phyloP scores from a whole-genome alignment of 2,797 vertebrate species.

The Simalia tracyae region DNA sequence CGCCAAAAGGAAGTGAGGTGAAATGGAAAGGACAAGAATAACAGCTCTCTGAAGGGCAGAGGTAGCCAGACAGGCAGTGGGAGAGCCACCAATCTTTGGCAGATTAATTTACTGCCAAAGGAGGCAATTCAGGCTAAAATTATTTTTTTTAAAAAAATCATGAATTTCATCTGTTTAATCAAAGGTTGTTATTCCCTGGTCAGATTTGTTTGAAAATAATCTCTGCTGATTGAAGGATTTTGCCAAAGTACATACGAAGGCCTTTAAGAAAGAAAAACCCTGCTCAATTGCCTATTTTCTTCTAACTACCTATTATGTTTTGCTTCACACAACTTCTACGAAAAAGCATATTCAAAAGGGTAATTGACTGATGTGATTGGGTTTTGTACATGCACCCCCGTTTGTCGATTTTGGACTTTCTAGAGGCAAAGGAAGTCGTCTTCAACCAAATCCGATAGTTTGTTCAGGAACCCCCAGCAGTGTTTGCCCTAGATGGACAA shows the following conservation, averaged over 20 bases:
- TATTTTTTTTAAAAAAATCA: neutral
- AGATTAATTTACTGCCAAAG: neutral
- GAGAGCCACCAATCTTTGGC: neutral
- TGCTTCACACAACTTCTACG: neutral
- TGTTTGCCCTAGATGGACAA: neutral
- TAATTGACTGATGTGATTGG: no score
- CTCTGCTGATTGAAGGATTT: neutral
- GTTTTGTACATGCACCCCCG: no score
- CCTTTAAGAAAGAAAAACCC: neutral
- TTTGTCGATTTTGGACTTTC: neutral
- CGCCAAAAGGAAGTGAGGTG: no score
- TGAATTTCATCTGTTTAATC: neutral
- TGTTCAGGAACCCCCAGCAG: neutral
- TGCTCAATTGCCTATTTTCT: neutral
- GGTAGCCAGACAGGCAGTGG: no score
- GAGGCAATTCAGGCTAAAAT: neutral
- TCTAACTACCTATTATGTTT: neutral
- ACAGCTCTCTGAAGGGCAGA: neutral
- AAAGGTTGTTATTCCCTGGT: neutral
- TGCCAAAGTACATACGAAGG: no score
- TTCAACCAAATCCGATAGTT: neutral
- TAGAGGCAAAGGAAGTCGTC: neutral
- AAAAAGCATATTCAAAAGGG: neutral
- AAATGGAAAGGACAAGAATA: no score
- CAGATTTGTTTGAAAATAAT: neutral